phyloP scores from a whole-genome alignment of 2,113 vertebrate genomes.

The Morone chrysops region DNA sequence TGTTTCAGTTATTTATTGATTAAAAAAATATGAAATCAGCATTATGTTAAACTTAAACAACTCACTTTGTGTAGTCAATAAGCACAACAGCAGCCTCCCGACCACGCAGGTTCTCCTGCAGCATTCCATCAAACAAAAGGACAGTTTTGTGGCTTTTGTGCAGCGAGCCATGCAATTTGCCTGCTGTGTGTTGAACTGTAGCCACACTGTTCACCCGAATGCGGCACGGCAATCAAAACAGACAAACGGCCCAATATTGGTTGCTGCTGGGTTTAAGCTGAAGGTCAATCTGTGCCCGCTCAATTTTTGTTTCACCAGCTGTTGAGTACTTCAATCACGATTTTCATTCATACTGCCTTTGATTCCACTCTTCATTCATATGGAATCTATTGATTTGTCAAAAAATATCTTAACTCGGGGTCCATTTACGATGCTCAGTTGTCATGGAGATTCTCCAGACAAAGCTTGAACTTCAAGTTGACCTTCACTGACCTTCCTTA shows the following conservation, averaged over 20 bases:
- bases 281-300: neutral
- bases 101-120: neutral
- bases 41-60: neutral
- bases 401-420: neutral
- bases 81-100: neutral
- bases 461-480: neutral
- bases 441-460: neutral
- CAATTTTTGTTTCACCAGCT: neutral
- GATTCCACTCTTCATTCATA: too few species aligned
- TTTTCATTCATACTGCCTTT: neutral
- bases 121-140: neutral
- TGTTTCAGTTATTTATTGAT: neutral
- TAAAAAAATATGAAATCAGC: too few species aligned
- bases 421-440: neutral
- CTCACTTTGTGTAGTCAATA: neutral
- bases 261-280: neutral
- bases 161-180: neutral
- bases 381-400: neutral
- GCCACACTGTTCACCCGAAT: neutral
- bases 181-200: neutral
- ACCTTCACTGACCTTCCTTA: neutral
- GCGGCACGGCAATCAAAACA: neutral
- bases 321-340: neutral
- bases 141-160: neutral
- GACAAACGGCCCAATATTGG: neutral